These are phyloP conservation scores for Protobothrops mucrosquamatus DNA, from an alignment of 2,113 vertebrate species.

Conservation along the genomic window DNA sequence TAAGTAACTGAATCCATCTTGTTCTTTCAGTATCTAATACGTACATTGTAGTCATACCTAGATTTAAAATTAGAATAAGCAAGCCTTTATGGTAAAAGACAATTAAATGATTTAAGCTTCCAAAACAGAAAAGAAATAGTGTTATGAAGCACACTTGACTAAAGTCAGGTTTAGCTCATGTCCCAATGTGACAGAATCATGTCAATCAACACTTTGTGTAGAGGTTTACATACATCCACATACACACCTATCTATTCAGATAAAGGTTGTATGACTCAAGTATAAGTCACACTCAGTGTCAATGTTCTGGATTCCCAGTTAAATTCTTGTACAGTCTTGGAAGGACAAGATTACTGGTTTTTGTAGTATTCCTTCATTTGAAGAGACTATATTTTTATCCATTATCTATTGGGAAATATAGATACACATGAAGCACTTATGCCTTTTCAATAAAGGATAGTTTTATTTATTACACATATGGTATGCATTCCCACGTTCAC, in stretches of 20 bases:
- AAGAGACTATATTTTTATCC: not conserved
- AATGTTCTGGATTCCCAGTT: not conserved
- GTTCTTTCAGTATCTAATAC: not conserved
- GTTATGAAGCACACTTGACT: not conserved
- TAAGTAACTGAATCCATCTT: not conserved
- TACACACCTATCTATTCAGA: not conserved
- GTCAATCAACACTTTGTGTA: not conserved
- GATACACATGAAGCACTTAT: not conserved
- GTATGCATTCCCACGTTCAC: not conserved
- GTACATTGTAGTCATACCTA: not conserved
- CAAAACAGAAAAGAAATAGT: not conserved
- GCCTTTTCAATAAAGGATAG: not conserved
- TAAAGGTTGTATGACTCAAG: not conserved
- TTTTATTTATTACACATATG: not conserved
- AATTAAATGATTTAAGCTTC: not conserved
- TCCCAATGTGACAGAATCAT: not conserved
- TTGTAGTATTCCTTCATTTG: not conserved
- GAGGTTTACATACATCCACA: not conserved
- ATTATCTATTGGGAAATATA: not conserved
- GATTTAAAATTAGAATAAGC: not conserved
- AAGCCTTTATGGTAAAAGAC: not conserved
- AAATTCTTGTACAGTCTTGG: not conserved
- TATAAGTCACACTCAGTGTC: not conserved
- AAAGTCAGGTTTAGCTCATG: not conserved
- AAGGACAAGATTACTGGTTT: not conserved